Evolutionary conservation across 2,797 vertebrate species (phyloP).

Genomic region (Sebastes alutus): DNA sequence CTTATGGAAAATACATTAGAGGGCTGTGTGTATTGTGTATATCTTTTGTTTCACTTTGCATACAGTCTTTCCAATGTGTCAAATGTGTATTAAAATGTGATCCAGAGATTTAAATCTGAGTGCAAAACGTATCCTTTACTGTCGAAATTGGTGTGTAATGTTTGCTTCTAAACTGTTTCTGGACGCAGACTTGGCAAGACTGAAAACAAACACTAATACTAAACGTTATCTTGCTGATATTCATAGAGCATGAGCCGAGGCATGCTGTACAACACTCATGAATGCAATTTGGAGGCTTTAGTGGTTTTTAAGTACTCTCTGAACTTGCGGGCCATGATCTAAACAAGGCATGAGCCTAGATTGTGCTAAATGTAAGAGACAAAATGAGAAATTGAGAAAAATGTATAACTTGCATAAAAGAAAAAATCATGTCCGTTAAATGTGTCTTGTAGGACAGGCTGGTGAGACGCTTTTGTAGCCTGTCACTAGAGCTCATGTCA

Average conservation of each 20-base stretch:
- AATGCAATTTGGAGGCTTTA: slow-evolving; percentile 2
- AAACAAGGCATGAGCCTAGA: background rate
- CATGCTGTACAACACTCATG: background rate
- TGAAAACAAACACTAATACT: background rate
- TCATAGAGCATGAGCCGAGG: background rate
- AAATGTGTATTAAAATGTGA: background rate
- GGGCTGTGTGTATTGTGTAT: background rate
- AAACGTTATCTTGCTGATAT: background rate
- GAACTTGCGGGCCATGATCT: background rate
- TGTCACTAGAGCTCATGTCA: background rate
- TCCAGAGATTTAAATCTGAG: background rate
- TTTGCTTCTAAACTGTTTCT: background rate
- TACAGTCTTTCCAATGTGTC: background rate
- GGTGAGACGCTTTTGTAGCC: background rate
- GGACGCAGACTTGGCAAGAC: background rate
- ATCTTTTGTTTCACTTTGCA: background rate
- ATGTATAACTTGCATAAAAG: background rate
- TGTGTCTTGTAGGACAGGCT: background rate
- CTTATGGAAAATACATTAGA: background rate
- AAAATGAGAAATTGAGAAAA: background rate
- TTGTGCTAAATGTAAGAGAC: background rate
- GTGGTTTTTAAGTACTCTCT: background rate
- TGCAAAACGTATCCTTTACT: background rate
- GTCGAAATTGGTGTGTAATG: background rate
- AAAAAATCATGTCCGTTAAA: background rate